Evolutionary conservation across 2,113 vertebrate species (phyloP), one percentile per base, ranked within the genome.

Genomic region (Pongo abelii): DNA sequence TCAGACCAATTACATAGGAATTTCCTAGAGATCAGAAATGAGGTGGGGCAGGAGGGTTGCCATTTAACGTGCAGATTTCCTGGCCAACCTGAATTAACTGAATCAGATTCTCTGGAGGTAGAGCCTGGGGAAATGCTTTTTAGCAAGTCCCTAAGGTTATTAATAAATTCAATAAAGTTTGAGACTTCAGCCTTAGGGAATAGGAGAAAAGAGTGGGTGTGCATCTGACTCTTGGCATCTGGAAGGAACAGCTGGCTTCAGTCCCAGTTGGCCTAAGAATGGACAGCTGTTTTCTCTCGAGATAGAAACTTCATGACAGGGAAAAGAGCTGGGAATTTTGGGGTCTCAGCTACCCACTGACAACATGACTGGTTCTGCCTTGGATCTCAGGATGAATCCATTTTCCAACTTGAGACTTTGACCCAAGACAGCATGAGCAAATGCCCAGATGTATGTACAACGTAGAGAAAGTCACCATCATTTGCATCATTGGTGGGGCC

Each of bases 241-340:
- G 97, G 94, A 96, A 32, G n/a, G 93, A 97, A 96, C 98, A 98
- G 94, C 97, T 98, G 98, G 97, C 98, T 93, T 92, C 95, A 92
- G 84, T 97, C 97, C 96, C 69, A 3, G 11, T 89, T 97, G 96
- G 94, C 96, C 95, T 88, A 83, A 95, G 97, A 98, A 98, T 91
- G 84, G 94, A 97, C 97, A 98, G 96, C 98, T 98, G 97, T 98
- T 98, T 98, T 97, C 96, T 97, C 98, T 98, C 59, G 96, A 98
- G 97, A 93, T 8, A 0, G 85, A 96, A 90, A 97, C 96, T 92
- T 97, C 91, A 55, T 97, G 93, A 92, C 96, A 97, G 96, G 95
- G 98, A 95, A 97, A 95, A 70, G 98, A 97, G 13, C 0, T 97
- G 98, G 84, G 70, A 70, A 12, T 5, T 83, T 75, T 81, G 74